Evolutionary conservation across 2,113 vertebrate species (phyloP).

Genomic region (Thunnus maccoyii): DNA sequence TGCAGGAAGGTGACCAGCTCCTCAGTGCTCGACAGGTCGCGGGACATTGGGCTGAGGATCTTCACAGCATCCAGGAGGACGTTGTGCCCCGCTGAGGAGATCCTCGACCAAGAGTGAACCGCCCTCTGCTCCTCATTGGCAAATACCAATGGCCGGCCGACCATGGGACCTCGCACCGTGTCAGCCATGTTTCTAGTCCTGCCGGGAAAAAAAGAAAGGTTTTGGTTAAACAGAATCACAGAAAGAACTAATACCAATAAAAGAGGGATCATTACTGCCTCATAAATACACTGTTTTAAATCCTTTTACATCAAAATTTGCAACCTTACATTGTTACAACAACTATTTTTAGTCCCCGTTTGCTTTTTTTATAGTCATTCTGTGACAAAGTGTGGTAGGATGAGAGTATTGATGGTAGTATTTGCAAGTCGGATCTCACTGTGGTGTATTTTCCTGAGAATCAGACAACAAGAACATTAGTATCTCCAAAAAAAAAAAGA

Average conservation of each 20-base stretch:
- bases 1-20: slow-evolving; percentile 76
- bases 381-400: background rate
- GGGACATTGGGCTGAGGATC: slow-evolving; percentile 76
- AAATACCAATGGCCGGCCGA: slow-evolving; percentile 65
- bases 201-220: slow-evolving; percentile 32
- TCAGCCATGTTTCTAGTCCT: slow-evolving; percentile 73
- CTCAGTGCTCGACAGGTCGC: slow-evolving; percentile 65
- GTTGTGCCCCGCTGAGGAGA: slow-evolving; percentile 72
- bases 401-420: background rate
- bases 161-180: slow-evolving; percentile 44
- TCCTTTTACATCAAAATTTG: background rate
- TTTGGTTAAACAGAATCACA: slow-evolving; percentile 5
- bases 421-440: background rate
- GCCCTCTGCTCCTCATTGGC: slow-evolving; percentile 73
- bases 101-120: slow-evolving; percentile 78
- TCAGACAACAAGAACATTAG: too few relatives aligned
- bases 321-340: too few relatives aligned
- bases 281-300: too few relatives aligned
- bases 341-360: background rate
- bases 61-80: slow-evolving; percentile 77
- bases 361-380: background rate
- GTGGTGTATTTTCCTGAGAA: too few relatives aligned
- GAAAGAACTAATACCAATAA: background rate
- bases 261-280: background rate
- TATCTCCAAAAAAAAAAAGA: too few relatives aligned